Evolutionary conservation across 2,113 vertebrate genomes (phyloP).

Genomic region (Grantiella picta): DNA sequence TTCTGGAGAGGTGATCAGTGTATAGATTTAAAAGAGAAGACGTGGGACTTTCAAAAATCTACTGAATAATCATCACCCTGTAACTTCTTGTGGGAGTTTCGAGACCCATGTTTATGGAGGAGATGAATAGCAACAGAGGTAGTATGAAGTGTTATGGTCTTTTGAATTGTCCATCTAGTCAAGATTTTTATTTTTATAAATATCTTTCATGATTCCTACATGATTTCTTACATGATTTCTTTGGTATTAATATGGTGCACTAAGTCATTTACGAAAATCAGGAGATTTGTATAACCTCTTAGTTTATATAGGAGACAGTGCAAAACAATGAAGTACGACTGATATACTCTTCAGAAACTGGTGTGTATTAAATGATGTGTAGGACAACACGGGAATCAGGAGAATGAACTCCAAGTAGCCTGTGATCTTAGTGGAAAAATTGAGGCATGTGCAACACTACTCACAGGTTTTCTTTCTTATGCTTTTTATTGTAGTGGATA

Average conservation of each 20-base stretch:
- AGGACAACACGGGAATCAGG: not conserved
- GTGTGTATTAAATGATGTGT: not conserved
- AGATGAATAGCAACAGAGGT: not conserved
- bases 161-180: not conserved
- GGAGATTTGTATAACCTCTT: not conserved
- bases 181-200: not conserved
- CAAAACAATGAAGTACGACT: not conserved
- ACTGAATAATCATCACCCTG: not conserved
- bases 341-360: not conserved
- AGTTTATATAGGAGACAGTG: not conserved
- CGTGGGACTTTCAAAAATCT: not conserved
- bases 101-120: not conserved
- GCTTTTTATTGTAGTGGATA: not conserved
- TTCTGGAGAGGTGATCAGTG: not conserved
- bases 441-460: not conserved
- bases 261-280: not conserved
- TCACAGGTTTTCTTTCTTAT: not conserved
- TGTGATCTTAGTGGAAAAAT: not conserved
- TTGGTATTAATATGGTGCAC: not conserved
- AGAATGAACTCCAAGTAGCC: not conserved
- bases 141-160: not conserved
- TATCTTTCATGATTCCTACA: no score
- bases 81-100: not conserved
- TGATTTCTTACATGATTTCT: not conserved
- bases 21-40: not conserved